Conservation (phyloP, 2,113 vertebrate species). For the Echinops telfairi region DNA sequence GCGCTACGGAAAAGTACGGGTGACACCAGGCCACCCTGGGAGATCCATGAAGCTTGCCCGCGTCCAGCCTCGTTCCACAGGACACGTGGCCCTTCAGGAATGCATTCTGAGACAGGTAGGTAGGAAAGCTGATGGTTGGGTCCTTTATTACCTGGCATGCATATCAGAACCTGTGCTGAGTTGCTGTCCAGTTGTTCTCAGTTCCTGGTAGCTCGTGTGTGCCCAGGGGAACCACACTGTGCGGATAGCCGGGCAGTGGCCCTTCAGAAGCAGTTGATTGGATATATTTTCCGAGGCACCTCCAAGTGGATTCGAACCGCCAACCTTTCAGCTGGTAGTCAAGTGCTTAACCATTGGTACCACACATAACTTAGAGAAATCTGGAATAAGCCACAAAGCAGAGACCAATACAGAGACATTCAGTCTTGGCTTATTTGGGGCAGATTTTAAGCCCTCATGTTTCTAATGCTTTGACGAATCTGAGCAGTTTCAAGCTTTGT, state of each 20-base stretch:
- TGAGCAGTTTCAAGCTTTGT: neutral
- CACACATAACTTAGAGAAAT: neutral
- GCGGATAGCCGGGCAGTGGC: neutral
- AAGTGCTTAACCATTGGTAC: neutral
- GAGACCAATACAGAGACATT: neutral
- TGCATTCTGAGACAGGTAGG: neutral
- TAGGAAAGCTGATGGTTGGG: neutral
- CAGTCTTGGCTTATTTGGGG: neutral
- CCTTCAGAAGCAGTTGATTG: neutral
- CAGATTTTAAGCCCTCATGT: neutral
- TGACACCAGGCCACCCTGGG: constrained; percentile 6
- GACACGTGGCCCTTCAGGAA: neutral
- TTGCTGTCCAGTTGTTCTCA: neutral
- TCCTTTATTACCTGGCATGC: neutral
- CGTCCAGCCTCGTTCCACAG: neutral
- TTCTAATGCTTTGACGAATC: neutral
- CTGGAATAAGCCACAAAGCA: neutral
- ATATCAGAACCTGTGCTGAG: neutral
- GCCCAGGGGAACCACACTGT: neutral
- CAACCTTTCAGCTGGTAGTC: neutral
- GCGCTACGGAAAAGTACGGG: constrained; percentile 39
- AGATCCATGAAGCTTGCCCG: neutral
- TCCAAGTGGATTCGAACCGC: neutral
- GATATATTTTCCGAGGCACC: neutral
- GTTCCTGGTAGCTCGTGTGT: neutral